A percentile compares a stretch with the other conserved stretches of the same genome.
These are phyloP conservation scores for Tiliacea aurago DNA, from an alignment of 2,888 invertebrate species.

Conservation along the genomic window DNA sequence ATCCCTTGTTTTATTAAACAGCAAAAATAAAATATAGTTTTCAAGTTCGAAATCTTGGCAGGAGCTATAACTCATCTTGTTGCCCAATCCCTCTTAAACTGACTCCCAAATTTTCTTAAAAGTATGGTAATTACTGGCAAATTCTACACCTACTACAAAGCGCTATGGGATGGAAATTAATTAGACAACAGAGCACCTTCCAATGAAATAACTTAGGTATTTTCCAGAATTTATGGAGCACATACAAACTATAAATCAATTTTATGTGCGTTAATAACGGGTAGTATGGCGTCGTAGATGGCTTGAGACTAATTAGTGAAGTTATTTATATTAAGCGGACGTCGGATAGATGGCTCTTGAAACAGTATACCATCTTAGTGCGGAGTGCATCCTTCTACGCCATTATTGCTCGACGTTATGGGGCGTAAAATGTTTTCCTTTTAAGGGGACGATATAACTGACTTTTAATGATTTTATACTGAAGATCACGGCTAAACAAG, in stretches of 20 bases:
- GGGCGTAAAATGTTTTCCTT: constrained; percentile 48
- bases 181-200: constrained; percentile 46
- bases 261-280: constrained; percentile 73
- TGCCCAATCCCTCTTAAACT: constrained; percentile 6
- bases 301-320: constrained; percentile 72
- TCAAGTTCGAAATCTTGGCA: constrained; percentile 34
- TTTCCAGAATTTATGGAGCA: constrained; percentile 69
- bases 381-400: constrained; percentile 20
- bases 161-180: constrained; percentile 42
- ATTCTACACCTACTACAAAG: constrained; percentile 19
- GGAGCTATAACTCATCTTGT: constrained; percentile 33
- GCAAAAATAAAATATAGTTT: constrained; percentile 28
- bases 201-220: constrained; percentile 62
- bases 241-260: constrained; percentile 73
- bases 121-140: neutral
- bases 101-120: constrained; percentile 2
- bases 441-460: too few relatives aligned
- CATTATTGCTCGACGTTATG: constrained; percentile 42
- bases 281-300: constrained; percentile 64
- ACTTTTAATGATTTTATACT: too few relatives aligned
- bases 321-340: constrained; percentile 57
- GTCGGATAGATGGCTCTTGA: constrained; percentile 47
- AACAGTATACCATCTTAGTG: constrained; percentile 46
- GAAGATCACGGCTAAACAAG: too few relatives aligned
- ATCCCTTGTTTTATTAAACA: constrained; percentile 23